Base-by-base conservation (phyloP, 2,888 invertebrate species). In the Corythucha ciliata region DNA sequence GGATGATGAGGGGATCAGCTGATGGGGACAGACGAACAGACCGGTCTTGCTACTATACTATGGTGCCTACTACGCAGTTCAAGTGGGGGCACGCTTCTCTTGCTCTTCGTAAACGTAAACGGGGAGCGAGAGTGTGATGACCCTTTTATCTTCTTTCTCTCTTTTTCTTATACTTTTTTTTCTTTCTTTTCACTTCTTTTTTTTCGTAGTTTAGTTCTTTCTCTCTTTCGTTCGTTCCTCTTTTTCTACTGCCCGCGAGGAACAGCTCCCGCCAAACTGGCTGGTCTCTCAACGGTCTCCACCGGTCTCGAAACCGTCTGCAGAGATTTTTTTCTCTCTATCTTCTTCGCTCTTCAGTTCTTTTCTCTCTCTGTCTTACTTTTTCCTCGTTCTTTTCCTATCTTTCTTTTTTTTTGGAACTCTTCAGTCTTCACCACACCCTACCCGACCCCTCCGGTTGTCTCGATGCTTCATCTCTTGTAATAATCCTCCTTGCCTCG, bases 51-150 rank as follows among this genome's bases (percentile, higher is more conserved):
- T 49, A 49, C 49, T 49, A 49, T 49, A 49, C 49, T 49, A 49
- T 41, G 41, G 39, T 21, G 40, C 39, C 49, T 49, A 49, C 49
- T 49, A 49, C 49, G 49, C 49, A 49, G 49, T 40, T 40, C 40
- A 41, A 49, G 49, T 49, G 49, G 33, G 49, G 49, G 40, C 49
- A 40, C n/a, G n/a, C n/a, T n/a, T n/a, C n/a, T n/a, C n/a, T n/a
- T n/a, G n/a, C n/a, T n/a, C n/a, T n/a, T n/a, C n/a, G 49, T 49
- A 32, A 32, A 41, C 40, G 49, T 49, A 49, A 49, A 49, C 49
- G 42, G 49, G 49, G n/a, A n/a, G n/a, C n/a, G n/a, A n/a, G n/a
- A n/a, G n/a, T n/a, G 49, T 49, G 49, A 49, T 49, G 49, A 49
- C 49, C 49, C 41, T 40, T 25, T 37, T 32, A 32, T 10, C 21